Base-by-base conservation (phyloP, 1,140 invertebrate species). In the Dendrolimus punctatus region DNA sequence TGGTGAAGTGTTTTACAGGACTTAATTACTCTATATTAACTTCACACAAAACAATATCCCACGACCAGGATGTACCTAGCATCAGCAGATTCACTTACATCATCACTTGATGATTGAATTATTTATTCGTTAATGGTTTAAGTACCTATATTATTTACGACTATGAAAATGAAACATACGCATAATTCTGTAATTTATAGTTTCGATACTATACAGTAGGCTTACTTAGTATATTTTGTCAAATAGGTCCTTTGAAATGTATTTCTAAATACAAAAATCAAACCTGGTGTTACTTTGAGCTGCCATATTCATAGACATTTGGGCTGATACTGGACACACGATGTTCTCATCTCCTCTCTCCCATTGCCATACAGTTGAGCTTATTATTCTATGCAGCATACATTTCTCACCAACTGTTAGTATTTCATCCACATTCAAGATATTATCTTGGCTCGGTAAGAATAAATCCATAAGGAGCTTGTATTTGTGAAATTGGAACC, bases 401-500 rank as follows among this genome's bases (percentile, higher is more conserved):
- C 91, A 92, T 44, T 89, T 85, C 73, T 92, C 91, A 36, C 69
- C 49, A 8, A 67, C 52, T 3, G 76, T 79, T 5, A 92, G 68
- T 42, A 71, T 66, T 38, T 90, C 82, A 36, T 78, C 67, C 4
- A 88, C 76, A 54, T 89, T 72, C 36, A 81, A 41, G 5, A 88
- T 59, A 48, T 80, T 68, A 23, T 23, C 23, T 59, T 88, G 81
- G 39, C 86, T 88, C 6, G 91, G 88, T 51, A 91, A 68, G 50
- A 93, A 85, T 53, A 89, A 67, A 61, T 91, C 88, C 64, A 91
- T 86, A 4, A 92, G 68, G 4, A 92, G 71, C 67, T 88, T 88
- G 57, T 89, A 90, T 65, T 88, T 90, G 44, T 86, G 71, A 55
- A 90, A 91, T 71, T 92, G 90, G 50, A 86, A 85, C 7, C 88